Evolutionary conservation across 2,113 vertebrate genomes (phyloP).

Genomic region (Misgurnus anguillicaudatus): DNA sequence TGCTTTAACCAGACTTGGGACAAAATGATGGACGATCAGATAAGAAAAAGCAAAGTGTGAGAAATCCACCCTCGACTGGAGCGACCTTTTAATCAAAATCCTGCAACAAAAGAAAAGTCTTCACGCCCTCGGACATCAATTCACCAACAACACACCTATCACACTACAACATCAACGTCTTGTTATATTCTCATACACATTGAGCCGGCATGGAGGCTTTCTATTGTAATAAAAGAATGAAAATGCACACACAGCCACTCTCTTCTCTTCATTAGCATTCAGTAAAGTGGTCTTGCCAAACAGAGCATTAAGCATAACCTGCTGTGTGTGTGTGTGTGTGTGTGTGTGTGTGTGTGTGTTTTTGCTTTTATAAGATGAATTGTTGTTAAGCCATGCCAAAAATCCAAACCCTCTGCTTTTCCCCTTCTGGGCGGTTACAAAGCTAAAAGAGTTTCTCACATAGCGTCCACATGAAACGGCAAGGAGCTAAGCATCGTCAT

Average conservation of each 20-base stretch:
- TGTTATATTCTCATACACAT: not conserved
- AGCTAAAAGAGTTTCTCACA: conserved; percentile 54
- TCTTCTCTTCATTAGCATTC: not conserved
- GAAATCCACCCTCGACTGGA: not conserved
- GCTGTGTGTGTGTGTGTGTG: no score
- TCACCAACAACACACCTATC: not conserved
- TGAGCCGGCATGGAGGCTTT: no score
- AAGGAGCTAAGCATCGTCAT: conserved; percentile 61
- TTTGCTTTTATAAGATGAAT: not conserved
- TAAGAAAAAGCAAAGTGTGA: not conserved
- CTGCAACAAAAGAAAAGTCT: not conserved
- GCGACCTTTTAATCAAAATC: conserved; percentile 12
- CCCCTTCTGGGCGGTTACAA: conserved; percentile 15
- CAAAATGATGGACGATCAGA: not conserved
- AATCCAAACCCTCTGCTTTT: not conserved
- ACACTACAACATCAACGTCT: not conserved
- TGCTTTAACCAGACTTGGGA: not conserved
- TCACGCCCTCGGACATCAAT: not conserved
- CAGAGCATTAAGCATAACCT: not conserved
- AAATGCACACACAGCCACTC: no score
- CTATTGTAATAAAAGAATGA: no score
- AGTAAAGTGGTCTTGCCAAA: not conserved
- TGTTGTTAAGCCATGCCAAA: not conserved
- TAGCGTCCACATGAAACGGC: conserved; percentile 59
- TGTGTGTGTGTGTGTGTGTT: no score